These are phyloP conservation scores for Masticophis lateralis DNA, from an alignment of 2,797 vertebrate genomes.

Conservation along the genomic window DNA sequence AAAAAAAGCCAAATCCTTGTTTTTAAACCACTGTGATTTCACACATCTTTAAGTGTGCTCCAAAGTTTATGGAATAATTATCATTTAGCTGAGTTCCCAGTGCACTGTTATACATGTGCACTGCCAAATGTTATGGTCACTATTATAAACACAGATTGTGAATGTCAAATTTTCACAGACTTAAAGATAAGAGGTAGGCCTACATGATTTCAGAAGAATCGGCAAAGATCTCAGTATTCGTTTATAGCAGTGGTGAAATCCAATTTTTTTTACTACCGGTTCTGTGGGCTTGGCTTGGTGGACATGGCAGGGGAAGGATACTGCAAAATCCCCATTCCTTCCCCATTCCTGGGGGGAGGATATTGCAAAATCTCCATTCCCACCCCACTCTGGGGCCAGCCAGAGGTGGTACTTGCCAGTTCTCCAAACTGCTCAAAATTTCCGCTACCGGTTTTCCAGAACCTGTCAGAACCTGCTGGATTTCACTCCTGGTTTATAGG, in stretches of 20 bases:
- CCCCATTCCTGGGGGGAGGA: no score
- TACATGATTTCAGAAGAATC: neutral
- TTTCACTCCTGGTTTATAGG: neutral
- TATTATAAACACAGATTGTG: slow-evolving; percentile 35
- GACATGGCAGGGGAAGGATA: no score
- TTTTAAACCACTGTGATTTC: slow-evolving; percentile 48
- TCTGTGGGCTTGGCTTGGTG: no score
- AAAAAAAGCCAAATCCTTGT: slow-evolving; percentile 39
- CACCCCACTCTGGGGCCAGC: no score
- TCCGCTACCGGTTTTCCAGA: no score
- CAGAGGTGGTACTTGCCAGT: no score
- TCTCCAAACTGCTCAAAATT: no score
- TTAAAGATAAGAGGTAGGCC: slow-evolving; percentile 43
- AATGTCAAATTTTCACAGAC: slow-evolving; percentile 40
- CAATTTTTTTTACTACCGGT: no score
- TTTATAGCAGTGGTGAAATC: neutral
- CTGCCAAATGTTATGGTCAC: slow-evolving; percentile 58
- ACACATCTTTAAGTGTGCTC: slow-evolving; percentile 52
- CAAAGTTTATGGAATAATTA: slow-evolving; percentile 31
- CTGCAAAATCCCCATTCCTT: no score
- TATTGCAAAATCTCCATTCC: no score
- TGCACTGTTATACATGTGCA: slow-evolving; percentile 47
- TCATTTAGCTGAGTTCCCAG: slow-evolving; percentile 53
- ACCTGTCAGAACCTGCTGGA: no score
- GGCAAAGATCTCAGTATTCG: neutral